Evolutionary conservation across 2,888 invertebrate genomes (phyloP), one percentile per base, ranked within the genome.

Genomic region (Eupithecia exiguata): DNA sequence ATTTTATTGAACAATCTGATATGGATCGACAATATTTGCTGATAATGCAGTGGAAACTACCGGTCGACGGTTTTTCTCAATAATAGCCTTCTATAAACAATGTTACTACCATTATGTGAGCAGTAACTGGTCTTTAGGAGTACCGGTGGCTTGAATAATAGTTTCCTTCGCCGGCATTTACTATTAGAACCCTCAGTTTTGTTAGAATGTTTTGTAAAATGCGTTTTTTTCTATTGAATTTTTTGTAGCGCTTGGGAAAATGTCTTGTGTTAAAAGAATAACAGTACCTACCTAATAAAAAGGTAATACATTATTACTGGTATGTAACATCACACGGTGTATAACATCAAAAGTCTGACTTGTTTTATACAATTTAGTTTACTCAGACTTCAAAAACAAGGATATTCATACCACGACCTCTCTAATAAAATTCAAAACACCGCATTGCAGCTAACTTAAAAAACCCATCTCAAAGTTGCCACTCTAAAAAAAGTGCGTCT

Each of bases 31-130:
- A 75, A 70, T 71, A 74, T 75, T 80, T 73, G 72, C 75, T 75
- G 78, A 77, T 80, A 78, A 78, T 76, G 74, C 71, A 74, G 73
- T 73, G 70, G 77, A 71, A 79, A 77, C 70, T 77, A 74, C 70
- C 68, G 69, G 74, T 74, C 79, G 76, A 77, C 76, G 74, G 80
- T 79, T 74, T 69, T 73, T 68, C 70, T 75, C 74, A 79, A 79
- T 73, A 71, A 80, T 74, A 77, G 75, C 70, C 72, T 75, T 71
- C 75, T 66, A 69, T 72, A 75, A 80, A 79, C 80, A 74, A 74
- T 71, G 71, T 75, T 58, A 70, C 76, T 73, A 76, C 73, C 72
- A 77, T 77, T 77, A 76, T 68, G 75, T 72, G 49, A 76, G 53
- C 35, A 10, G 71, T 66, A 71, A 46, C 70, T 66, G 65, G 46